A percentile compares a stretch with the other conserved stretches of the same genome.
Evolutionary conservation across 2,888 invertebrate species (phyloP).

Genomic region (Diogma glabrata): DNA sequence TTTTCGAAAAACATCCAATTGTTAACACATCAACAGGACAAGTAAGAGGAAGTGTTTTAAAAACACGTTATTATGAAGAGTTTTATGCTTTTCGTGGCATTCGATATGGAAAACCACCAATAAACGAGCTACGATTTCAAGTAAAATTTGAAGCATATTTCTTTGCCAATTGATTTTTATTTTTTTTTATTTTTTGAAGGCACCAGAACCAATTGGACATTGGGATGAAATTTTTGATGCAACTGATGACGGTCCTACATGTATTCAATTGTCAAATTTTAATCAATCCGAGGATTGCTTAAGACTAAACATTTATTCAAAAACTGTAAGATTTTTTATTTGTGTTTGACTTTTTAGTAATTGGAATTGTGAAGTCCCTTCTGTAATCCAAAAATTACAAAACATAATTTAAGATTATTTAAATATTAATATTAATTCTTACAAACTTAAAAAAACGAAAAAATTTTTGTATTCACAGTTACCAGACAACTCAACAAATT

Average conservation of each 20-base stretch:
- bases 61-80: constrained; percentile 30
- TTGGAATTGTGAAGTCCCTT: too few species aligned
- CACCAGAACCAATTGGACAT: constrained; percentile 24
- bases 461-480: too few species aligned
- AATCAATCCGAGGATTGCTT: constrained; percentile 50
- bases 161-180: constrained; percentile 34
- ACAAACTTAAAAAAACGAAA: too few species aligned
- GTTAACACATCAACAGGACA: too few species aligned
- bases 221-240: constrained; percentile 34
- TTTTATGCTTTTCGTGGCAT: constrained; percentile 39
- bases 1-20: too few species aligned
- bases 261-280: constrained; percentile 23
- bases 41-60: constrained; percentile 34
- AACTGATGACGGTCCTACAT: constrained; percentile 33
- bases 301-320: constrained; percentile 46
- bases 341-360: too few species aligned
- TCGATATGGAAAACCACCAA: constrained; percentile 36
- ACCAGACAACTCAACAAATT: too few species aligned
- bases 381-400: too few species aligned
- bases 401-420: too few species aligned
- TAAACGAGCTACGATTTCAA: constrained; percentile 36
- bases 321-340: constrained; percentile 4
- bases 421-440: too few species aligned
- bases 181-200: constrained; percentile 33
- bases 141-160: constrained; percentile 28